phyloP scores from a whole-genome alignment of 2,797 vertebrate genomes.

The Sparus aurata region DNA sequence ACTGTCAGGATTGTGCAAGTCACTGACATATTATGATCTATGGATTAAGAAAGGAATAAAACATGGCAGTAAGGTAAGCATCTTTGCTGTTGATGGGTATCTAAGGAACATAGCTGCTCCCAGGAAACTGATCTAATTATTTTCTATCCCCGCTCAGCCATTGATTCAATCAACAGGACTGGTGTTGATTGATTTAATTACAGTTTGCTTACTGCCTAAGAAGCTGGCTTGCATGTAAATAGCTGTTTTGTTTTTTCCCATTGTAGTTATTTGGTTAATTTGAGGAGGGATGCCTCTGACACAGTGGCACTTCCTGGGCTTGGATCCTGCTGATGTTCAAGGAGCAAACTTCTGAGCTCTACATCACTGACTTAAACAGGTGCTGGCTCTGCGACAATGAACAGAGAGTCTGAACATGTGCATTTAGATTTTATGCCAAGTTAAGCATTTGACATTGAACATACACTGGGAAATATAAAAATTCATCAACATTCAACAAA shows the following conservation, averaged over 20 bases:
- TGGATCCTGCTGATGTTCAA: background rate
- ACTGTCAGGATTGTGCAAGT: background rate
- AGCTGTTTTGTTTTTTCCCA: conserved; percentile 18
- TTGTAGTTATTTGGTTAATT: conserved; percentile 32
- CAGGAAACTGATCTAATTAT: conserved; percentile 59
- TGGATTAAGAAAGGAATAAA: background rate
- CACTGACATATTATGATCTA: conserved; percentile 2
- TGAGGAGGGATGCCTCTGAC: conserved; percentile 9
- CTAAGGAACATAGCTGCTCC: conserved; percentile 46
- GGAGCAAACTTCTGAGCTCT: background rate
- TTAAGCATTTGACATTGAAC: background rate
- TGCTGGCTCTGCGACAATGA: background rate
- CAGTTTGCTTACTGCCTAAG: conserved; percentile 29
- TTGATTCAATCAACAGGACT: conserved; percentile 57
- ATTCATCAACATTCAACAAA: background rate
- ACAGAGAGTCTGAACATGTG: background rate
- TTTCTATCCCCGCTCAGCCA: conserved; percentile 50
- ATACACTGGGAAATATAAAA: background rate
- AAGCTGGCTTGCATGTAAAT: conserved; percentile 48
- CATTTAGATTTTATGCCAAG: background rate
- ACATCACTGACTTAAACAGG: background rate
- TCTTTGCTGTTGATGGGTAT: conserved; percentile 21
- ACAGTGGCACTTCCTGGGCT: background rate
- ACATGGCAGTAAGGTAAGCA: conserved; percentile 2
- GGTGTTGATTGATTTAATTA: conserved; percentile 59